Percentiles rank a stretch among this genome's conserved stretches.
Conservation (phyloP, 2,888 invertebrate genomes). For the Thecophora atra region DNA sequence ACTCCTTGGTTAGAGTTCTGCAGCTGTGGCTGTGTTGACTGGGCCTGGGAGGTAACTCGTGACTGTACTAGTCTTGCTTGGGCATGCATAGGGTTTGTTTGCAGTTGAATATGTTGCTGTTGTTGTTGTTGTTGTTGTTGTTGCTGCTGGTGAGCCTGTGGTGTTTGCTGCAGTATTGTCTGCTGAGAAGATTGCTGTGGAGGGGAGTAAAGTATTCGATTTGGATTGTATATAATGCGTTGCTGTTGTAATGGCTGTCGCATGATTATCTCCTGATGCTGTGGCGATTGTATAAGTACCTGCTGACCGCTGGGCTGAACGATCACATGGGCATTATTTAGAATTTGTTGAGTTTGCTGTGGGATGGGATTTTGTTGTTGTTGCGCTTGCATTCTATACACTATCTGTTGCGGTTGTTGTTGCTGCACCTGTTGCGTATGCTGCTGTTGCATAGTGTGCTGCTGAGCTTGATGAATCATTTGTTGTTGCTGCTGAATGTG, state of each 20-base stretch:
- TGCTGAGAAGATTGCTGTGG: slow-evolving; percentile 44
- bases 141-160: slow-evolving; percentile 52
- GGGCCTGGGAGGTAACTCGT: slow-evolving; percentile 46
- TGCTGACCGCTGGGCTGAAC: slow-evolving; percentile 59
- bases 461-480: slow-evolving; percentile 35
- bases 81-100: slow-evolving; percentile 49
- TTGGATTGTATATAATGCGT: slow-evolving; percentile 59
- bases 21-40: slow-evolving; percentile 41
- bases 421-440: slow-evolving; percentile 50
- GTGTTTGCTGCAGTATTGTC: slow-evolving; percentile 42
- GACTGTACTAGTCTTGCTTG: slow-evolving; percentile 57
- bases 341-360: slow-evolving; percentile 53
- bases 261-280: slow-evolving; percentile 63
- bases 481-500: slow-evolving; percentile 46
- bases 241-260: slow-evolving; percentile 58
- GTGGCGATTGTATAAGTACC: slow-evolving; percentile 60
- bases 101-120: slow-evolving; percentile 50
- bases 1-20: slow-evolving; percentile 48
- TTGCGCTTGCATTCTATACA: slow-evolving; percentile 47
- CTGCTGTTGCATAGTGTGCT: slow-evolving; percentile 43
- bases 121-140: slow-evolving; percentile 52
- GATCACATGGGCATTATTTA: slow-evolving; percentile 59
- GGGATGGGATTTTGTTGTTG: slow-evolving; percentile 53
- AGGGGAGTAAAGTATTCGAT: slow-evolving; percentile 56
- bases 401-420: slow-evolving; percentile 52